Percentiles rank a stretch among this genome's conserved stretches.
These are phyloP conservation scores for Falcunculus frontatus DNA, from an alignment of 2,113 vertebrate species.

Conservation along the genomic window DNA sequence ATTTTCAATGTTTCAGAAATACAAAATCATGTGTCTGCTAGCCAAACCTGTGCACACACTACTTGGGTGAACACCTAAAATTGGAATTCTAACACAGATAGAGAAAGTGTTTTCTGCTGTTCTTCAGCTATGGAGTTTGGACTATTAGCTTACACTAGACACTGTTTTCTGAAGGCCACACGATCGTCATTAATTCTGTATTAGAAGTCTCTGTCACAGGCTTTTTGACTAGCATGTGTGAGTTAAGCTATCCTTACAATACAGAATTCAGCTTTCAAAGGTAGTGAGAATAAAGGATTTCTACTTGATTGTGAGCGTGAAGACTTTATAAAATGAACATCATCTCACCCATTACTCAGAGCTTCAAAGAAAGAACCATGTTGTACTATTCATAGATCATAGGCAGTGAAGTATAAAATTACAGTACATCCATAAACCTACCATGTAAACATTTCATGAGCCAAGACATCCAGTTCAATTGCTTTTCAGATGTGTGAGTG, in stretches of 20 bases:
- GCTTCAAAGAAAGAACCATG: background rate
- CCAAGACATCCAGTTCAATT: background rate
- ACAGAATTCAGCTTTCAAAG: background rate
- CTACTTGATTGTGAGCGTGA: background rate
- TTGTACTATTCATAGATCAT: background rate
- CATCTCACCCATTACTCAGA: background rate
- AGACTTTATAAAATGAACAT: background rate
- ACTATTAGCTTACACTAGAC: background rate
- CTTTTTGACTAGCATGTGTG: background rate
- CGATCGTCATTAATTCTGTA: background rate
- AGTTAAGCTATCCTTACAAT: background rate
- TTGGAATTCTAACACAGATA: background rate
- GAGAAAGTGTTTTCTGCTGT: background rate
- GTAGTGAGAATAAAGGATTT: background rate
- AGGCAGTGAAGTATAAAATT: background rate
- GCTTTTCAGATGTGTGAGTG: background rate
- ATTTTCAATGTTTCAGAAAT: background rate
- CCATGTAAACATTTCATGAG: background rate
- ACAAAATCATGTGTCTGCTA: background rate
- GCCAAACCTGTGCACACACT: background rate
- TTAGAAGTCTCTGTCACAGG: background rate
- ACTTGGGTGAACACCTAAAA: background rate
- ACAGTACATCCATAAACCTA: background rate
- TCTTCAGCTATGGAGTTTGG: background rate
- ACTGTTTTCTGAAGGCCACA: fast-evolving